Base-by-base conservation (phyloP, 2,888 invertebrate genomes). In the Protodeltote pygarga region DNA sequence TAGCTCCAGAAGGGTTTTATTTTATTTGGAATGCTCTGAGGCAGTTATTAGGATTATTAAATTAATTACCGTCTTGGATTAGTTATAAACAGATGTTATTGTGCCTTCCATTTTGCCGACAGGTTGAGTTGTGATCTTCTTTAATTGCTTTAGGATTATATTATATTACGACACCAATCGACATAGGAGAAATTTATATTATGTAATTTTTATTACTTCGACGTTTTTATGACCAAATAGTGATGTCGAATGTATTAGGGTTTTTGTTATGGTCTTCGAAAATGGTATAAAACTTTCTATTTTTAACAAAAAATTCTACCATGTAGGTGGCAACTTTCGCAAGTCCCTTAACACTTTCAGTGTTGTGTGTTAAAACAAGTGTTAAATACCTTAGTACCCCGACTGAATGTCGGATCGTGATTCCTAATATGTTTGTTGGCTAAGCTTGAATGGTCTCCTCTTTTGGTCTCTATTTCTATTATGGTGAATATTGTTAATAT, bases 1-100 rank as follows among this genome's bases (percentile, higher is more conserved):
- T 85, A 75, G 78, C 61, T 58, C 54, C 68, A 77, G 68, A 81
- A 78, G 75, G 73, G 67, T 65, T 76, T 71, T 77, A 80, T 83
- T 85, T 85, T 83, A 83, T 85, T 82, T 79, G 47, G 65, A 72
- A 71, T 71, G 72, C 72, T 73, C 75, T 65, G 67, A 76, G 81
- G 75, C 71, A 63, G 75, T 73, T 74, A 79, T 82, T 78, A 77
- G 72, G 75, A 73, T 67, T 62, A 77, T 85, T 87, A 84, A 83
- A 77, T 87, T 84, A 85, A 89, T 87, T 83, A 83, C 67, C 53
- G 65, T 17, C 47, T 38, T 62, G 45, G 50, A 66, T 75, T 72
- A 51, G 61, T 61, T 69, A 71, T 70, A 66, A 73, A 67, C 53
- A 66, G 62, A 65, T 71, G 62, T 65, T 67, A 69, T 60, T 73